Conservation (phyloP, 2,113 vertebrate species). For the Motacilla alba region DNA sequence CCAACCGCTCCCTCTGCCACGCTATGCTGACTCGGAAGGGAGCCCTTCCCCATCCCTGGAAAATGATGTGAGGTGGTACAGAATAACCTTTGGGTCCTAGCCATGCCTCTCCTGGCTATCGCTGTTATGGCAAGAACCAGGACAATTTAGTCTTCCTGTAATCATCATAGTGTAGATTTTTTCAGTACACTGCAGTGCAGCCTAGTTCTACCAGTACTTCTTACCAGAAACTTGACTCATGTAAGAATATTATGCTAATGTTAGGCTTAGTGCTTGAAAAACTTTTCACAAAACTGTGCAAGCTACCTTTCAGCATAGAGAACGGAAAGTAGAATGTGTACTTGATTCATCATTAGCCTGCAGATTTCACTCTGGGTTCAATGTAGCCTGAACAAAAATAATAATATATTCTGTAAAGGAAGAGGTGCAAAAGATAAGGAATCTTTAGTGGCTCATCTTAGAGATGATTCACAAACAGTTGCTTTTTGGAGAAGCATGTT, state of each 20-base stretch:
- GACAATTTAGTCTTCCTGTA: not conserved
- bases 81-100: not conserved
- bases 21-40: accelerated
- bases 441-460: not conserved
- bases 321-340: not conserved
- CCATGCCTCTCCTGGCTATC: not conserved
- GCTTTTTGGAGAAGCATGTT: not conserved
- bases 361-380: not conserved
- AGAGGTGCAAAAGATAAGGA: not conserved
- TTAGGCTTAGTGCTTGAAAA: not conserved
- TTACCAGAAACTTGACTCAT: not conserved
- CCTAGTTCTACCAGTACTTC: not conserved
- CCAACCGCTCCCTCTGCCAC: accelerated
- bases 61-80: not conserved
- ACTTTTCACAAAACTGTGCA: not conserved
- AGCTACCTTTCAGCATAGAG: not conserved
- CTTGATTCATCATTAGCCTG: not conserved
- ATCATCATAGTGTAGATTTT: not conserved
- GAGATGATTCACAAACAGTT: not conserved
- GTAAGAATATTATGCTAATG: not conserved
- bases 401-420: not conserved
- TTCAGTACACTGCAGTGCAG: not conserved
- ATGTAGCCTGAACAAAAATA: not conserved
- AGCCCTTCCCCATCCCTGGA: not conserved
- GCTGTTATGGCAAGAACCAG: not conserved